Percentiles rank a stretch among this genome's conserved stretches.
Evolutionary conservation across 2,888 invertebrate species (phyloP).

Genomic region (Machimus rusticus): DNA sequence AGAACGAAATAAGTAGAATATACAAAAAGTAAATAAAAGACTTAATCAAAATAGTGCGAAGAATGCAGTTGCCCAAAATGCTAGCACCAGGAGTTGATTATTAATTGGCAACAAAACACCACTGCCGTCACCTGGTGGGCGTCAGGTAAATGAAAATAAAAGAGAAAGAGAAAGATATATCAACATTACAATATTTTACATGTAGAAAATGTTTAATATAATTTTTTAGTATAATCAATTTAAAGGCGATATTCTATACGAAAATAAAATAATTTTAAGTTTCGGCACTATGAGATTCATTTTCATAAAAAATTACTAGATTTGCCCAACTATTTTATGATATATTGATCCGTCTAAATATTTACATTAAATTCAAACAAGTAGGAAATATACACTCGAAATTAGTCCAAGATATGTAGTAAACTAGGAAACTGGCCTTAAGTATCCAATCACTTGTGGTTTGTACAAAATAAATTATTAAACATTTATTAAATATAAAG

Average conservation of each 20-base stretch:
- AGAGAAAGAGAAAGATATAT: conserved; percentile 43
- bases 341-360: too few relatives aligned
- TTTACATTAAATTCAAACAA: too few relatives aligned
- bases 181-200: conserved; percentile 29
- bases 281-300: neutral
- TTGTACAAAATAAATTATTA: too few relatives aligned
- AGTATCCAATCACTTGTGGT: too few relatives aligned
- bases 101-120: conserved; percentile 59
- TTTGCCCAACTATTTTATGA: too few relatives aligned
- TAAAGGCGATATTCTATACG: neutral
- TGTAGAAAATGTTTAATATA: conserved; percentile 10
- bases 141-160: conserved; percentile 44
- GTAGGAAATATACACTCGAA: too few relatives aligned
- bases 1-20: conserved; percentile 49
- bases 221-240: conserved; percentile 8
- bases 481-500: too few relatives aligned
- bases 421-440: too few relatives aligned
- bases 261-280: neutral
- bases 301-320: too few relatives aligned
- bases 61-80: conserved; percentile 55
- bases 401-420: too few relatives aligned
- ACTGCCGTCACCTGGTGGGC: conserved; percentile 60
- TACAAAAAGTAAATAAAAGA: conserved; percentile 46
- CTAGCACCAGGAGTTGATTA: conserved; percentile 60
- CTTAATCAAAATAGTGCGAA: conserved; percentile 46